These are phyloP conservation scores for Odontomachus brunneus DNA, from an alignment of 1,140 invertebrate genomes.

Conservation along the genomic window DNA sequence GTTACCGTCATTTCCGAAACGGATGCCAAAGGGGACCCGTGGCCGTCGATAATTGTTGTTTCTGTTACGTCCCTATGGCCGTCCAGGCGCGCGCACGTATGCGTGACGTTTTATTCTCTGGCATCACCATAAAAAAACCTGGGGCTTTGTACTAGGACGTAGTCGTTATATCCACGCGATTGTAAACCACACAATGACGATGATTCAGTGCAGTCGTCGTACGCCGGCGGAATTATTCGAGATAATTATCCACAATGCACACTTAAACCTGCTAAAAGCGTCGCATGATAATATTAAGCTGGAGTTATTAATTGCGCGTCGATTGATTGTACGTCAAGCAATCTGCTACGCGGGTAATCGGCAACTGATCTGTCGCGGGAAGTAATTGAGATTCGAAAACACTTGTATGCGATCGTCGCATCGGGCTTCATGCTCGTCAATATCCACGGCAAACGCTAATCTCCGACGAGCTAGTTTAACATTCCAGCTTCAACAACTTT, in stretches of 20 bases:
- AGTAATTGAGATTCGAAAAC: constrained; percentile 21
- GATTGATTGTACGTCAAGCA: constrained; percentile 22
- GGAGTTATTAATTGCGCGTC: constrained; percentile 31
- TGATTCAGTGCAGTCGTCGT: constrained; percentile 31
- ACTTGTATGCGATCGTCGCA: background rate
- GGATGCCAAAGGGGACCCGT: constrained; percentile 59
- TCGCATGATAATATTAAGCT: constrained; percentile 24
- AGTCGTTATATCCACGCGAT: constrained; percentile 13
- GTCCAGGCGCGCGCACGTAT: background rate
- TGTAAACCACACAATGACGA: constrained; percentile 26
- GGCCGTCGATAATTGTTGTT: constrained; percentile 68
- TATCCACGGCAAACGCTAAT: background rate
- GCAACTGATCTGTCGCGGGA: constrained; percentile 8
- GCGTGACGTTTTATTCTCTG: constrained; percentile 45
- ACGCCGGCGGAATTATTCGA: constrained; percentile 6
- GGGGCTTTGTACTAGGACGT: background rate
- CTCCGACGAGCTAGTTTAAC: too few species aligned
- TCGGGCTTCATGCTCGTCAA: background rate
- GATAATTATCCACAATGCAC: constrained; percentile 31
- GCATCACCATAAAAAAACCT: constrained; percentile 45
- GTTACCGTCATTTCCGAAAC: constrained; percentile 73
- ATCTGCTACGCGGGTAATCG: constrained; percentile 27
- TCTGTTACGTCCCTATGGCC: constrained; percentile 43
- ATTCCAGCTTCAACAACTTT: too few species aligned
- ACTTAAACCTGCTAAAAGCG: constrained; percentile 15